phyloP scores from a whole-genome alignment of 2,888 invertebrate species.

The Chaetoderma sp. region DNA sequence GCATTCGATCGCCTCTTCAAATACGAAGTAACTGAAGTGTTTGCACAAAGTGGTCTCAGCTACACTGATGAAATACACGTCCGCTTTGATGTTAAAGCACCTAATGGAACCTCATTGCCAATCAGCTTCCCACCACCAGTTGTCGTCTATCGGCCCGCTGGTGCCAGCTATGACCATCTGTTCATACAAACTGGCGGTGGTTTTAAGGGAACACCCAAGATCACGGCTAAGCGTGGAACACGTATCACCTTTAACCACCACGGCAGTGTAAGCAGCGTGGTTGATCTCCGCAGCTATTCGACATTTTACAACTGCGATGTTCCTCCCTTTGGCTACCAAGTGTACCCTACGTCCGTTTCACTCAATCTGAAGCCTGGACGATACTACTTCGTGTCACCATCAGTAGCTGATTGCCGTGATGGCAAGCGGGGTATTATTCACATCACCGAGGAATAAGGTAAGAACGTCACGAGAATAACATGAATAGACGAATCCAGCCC shows the following conservation, averaged over 20 bases:
- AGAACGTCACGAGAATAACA: too few relatives aligned
- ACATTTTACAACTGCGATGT: conserved; percentile 25
- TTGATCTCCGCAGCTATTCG: conserved; percentile 34
- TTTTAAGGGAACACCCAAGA: conserved; percentile 14
- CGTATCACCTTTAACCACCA: conserved; percentile 23
- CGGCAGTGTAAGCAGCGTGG: too few relatives aligned
- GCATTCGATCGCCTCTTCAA: conserved; percentile 27
- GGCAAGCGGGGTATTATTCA: too few relatives aligned
- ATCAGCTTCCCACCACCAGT: not conserved
- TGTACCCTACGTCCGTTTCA: conserved; percentile 14
- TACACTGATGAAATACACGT: conserved; percentile 12
- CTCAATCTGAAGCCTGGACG: conserved; percentile 26
- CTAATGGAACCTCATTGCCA: not conserved
- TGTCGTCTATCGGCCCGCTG: not conserved
- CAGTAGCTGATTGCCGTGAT: too few relatives aligned
- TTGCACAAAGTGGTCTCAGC: not conserved
- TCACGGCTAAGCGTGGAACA: conserved; percentile 32
- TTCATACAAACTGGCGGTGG: not conserved
- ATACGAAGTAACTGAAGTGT: conserved; percentile 22
- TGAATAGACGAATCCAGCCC: too few relatives aligned
- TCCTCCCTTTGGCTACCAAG: conserved; percentile 27
- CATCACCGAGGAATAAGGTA: too few relatives aligned
- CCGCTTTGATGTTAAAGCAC: not conserved
- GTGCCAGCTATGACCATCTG: not conserved
- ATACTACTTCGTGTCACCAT: conserved; percentile 36